Evolutionary conservation across 2,888 invertebrate species (phyloP).

Genomic region (Epistrophe grossulariae): DNA sequence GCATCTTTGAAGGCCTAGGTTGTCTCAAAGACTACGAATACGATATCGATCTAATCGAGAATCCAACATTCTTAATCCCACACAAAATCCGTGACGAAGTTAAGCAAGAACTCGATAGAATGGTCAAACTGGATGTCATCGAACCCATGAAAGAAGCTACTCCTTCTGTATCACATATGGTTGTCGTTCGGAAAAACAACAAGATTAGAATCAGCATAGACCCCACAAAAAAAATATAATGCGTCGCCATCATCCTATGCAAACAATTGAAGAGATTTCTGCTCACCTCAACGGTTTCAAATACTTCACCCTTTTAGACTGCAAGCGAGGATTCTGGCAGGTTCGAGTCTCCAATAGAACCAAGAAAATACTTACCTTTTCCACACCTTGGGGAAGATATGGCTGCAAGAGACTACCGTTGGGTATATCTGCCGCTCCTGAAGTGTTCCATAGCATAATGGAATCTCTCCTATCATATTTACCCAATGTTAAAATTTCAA

Average conservation of each 20-base stretch:
- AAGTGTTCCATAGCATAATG: slow-evolving; percentile 47
- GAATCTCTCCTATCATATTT: slow-evolving; percentile 17
- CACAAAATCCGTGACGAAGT: slow-evolving; percentile 17
- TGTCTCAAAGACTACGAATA: slow-evolving; percentile 63
- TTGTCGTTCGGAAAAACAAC: no score
- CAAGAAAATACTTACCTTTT: slow-evolving; percentile 25
- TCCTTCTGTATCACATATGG: no score
- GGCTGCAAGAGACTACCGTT: slow-evolving; percentile 16
- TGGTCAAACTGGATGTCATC: no score
- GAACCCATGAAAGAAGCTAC: no score
- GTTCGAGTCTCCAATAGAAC: slow-evolving; percentile 27
- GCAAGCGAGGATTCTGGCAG: slow-evolving; percentile 38
- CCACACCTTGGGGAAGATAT: slow-evolving; percentile 31
- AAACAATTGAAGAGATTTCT: slow-evolving; percentile 34
- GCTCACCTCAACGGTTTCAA: slow-evolving; percentile 24
- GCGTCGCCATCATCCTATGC: not conserved
- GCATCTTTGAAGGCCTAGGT: slow-evolving; percentile 27
- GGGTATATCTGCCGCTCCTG: slow-evolving; percentile 29
- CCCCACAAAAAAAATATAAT: no score
- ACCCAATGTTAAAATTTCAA: slow-evolving; percentile 36
- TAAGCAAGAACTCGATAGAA: no score
- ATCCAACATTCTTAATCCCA: slow-evolving; percentile 17
- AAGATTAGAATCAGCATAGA: no score
- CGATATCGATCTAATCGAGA: slow-evolving; percentile 46
- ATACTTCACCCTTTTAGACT: slow-evolving; percentile 20